phyloP scores from a whole-genome alignment of 2,888 invertebrate genomes.

The Furcula furcula region DNA sequence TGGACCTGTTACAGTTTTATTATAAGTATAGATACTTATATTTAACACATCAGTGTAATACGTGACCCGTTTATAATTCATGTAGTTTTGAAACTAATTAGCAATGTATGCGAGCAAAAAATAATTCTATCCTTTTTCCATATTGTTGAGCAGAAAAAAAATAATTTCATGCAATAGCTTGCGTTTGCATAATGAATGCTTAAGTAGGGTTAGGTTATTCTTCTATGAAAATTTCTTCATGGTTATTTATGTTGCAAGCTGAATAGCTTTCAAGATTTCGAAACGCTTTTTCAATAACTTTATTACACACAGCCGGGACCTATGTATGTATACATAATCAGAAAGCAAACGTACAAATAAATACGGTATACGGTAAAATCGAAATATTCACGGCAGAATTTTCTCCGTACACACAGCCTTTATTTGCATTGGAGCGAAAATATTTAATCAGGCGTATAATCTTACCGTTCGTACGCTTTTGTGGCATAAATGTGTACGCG shows the following conservation, averaged over 20 bases:
- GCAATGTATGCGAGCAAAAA: conserved; percentile 16
- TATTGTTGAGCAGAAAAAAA: too few relatives aligned
- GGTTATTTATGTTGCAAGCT: too few relatives aligned
- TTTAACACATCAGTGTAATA: conserved; percentile 30
- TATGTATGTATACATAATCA: conserved; percentile 15
- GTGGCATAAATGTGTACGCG: conserved; percentile 55
- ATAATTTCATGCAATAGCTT: too few relatives aligned
- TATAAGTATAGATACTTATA: too few relatives aligned
- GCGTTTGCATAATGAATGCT: too few relatives aligned
- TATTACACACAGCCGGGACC: not conserved
- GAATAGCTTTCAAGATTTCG: not conserved
- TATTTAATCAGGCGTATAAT: conserved; percentile 80
- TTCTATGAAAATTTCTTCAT: too few relatives aligned
- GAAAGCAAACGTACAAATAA: conserved; percentile 37
- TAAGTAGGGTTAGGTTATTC: too few relatives aligned
- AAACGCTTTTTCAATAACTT: not conserved
- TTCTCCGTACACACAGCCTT: conserved; percentile 51
- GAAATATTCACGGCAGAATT: conserved; percentile 52
- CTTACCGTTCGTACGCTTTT: conserved; percentile 67
- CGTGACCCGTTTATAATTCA: conserved; percentile 37
- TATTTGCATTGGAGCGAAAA: conserved; percentile 78
- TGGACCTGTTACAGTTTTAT: too few relatives aligned
- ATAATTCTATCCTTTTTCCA: too few relatives aligned
- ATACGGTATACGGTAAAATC: conserved; percentile 41
- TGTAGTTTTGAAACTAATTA: conserved; percentile 31